These are phyloP conservation scores for Malaclemys terrapin DNA, from an alignment of 2,113 vertebrate species.

Conservation along the genomic window DNA sequence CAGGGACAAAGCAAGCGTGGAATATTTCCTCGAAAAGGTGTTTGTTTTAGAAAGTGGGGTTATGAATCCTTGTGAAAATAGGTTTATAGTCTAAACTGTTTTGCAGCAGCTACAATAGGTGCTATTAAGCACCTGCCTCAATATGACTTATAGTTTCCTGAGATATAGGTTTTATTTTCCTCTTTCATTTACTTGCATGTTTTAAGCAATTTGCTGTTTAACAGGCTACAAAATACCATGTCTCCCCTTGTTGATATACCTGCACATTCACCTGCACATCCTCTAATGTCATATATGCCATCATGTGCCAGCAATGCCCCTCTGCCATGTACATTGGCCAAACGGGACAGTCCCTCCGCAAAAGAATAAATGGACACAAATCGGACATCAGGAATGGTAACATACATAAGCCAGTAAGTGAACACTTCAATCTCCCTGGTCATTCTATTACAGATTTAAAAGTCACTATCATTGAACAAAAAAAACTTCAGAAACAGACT, in stretches of 20 bases:
- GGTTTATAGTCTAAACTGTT: background rate
- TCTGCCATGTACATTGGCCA: too few relatives aligned
- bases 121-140: background rate
- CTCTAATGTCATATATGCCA: too few relatives aligned
- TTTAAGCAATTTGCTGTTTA: constrained; percentile 43
- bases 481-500: too few relatives aligned
- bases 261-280: too few relatives aligned
- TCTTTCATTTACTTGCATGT: background rate
- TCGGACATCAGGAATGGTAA: too few relatives aligned
- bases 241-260: background rate
- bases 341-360: too few relatives aligned
- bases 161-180: background rate
- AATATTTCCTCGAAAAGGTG: background rate
- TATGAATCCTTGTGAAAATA: background rate
- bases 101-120: background rate
- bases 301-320: too few relatives aligned
- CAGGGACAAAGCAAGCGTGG: background rate
- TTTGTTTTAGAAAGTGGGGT: background rate
- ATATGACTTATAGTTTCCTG: background rate
- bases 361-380: too few relatives aligned
- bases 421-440: too few relatives aligned
- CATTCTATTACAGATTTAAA: too few relatives aligned
- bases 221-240: background rate
- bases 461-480: too few relatives aligned
- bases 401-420: too few relatives aligned